These are phyloP conservation scores for Endomychus coccineus DNA, from an alignment of 2,888 invertebrate genomes.

Conservation along the genomic window DNA sequence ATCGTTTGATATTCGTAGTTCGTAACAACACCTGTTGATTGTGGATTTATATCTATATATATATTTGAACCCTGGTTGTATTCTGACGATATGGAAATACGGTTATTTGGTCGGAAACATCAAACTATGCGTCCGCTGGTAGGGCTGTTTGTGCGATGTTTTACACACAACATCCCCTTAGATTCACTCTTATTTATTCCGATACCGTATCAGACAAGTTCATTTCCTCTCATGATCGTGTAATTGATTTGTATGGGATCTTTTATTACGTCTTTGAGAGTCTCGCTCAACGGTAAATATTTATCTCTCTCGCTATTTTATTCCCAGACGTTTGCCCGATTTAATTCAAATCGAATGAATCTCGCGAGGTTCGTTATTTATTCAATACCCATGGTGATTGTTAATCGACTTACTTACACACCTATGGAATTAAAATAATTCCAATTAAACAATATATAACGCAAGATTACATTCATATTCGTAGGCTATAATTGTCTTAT, in stretches of 20 bases:
- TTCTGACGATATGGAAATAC: constrained; percentile 37
- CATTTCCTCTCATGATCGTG: constrained; percentile 7
- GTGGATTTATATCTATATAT: too few relatives aligned
- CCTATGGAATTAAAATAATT: too few relatives aligned
- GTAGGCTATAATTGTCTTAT: too few relatives aligned
- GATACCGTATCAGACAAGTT: constrained; percentile 24
- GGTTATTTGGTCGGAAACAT: constrained; percentile 35
- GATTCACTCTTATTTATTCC: constrained; percentile 2
- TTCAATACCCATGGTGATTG: too few relatives aligned
- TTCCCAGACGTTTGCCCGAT: too few relatives aligned
- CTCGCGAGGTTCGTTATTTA: too few relatives aligned
- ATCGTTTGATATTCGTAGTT: background rate
- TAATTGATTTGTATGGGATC: constrained; percentile 6
- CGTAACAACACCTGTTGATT: constrained; percentile 35
- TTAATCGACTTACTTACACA: too few relatives aligned
- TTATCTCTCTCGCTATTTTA: background rate
- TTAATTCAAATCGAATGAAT: too few relatives aligned
- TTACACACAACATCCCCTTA: constrained; percentile 13
- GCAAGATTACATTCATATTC: too few relatives aligned
- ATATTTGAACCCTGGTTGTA: constrained; percentile 38
- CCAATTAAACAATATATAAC: too few relatives aligned
- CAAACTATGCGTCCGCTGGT: constrained; percentile 17
- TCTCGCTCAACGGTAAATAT: too few relatives aligned
- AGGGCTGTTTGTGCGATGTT: constrained; percentile 18
- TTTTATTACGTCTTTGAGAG: background rate